phyloP scores from a whole-genome alignment of 2,888 invertebrate genomes.

The Hymenopus coronatus region DNA sequence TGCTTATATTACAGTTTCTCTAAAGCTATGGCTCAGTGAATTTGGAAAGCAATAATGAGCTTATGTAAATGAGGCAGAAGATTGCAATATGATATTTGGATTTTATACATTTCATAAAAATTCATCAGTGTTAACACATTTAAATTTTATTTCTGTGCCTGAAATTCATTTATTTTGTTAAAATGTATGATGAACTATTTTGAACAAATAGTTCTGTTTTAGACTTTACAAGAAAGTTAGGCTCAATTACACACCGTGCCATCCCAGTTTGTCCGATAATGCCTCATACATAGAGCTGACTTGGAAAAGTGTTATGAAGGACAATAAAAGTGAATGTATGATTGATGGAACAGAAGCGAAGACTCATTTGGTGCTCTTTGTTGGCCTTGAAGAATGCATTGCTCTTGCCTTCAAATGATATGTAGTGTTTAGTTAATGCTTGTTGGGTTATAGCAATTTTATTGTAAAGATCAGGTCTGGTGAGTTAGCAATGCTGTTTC shows the following conservation, averaged over 20 bases:
- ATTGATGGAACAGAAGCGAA: background rate
- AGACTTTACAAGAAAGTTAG: conserved; percentile 6
- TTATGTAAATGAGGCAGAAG: background rate
- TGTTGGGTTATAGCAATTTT: background rate
- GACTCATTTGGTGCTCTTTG: conserved; percentile 23
- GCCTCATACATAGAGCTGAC: background rate
- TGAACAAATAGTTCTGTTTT: conserved; percentile 5
- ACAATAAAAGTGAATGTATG: background rate
- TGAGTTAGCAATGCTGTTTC: background rate
- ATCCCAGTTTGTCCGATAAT: conserved; percentile 6
- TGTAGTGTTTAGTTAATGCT: background rate
- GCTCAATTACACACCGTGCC: conserved; percentile 20
- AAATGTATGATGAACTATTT: conserved; percentile 16
- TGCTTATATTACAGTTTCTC: background rate
- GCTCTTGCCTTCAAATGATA: conserved; percentile 11
- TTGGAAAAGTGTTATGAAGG: background rate
- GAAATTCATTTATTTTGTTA: conserved; percentile 18
- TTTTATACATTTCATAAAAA: conserved; percentile 8
- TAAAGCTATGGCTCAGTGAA: background rate
- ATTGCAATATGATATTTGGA: background rate
- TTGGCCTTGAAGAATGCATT: conserved; percentile 25
- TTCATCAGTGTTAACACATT: conserved; percentile 7
- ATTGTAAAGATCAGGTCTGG: background rate
- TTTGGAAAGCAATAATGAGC: background rate
- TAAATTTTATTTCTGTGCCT: conserved; percentile 5